These are phyloP conservation scores for Junonia oenone DNA, from an alignment of 2,888 invertebrate genomes.

Conservation along the genomic window DNA sequence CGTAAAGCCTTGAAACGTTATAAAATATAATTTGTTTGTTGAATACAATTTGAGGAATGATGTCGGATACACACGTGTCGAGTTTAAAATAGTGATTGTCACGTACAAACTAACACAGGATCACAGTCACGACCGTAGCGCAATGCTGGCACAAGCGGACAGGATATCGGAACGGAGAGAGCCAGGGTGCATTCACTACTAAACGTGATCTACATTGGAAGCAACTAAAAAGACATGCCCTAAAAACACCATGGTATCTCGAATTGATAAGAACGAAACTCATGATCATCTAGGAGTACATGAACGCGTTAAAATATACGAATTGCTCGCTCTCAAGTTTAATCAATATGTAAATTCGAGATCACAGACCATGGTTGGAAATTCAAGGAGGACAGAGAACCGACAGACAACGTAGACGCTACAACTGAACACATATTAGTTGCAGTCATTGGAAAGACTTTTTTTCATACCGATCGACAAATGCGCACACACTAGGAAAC, in stretches of 20 bases:
- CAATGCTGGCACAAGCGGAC: slow-evolving; percentile 20
- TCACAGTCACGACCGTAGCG: slow-evolving; percentile 9
- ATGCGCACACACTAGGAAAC: slow-evolving; percentile 27
- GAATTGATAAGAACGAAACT: slow-evolving; percentile 16
- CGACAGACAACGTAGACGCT: slow-evolving; percentile 19
- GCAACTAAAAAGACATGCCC: slow-evolving; percentile 55
- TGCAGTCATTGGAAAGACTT: slow-evolving; percentile 9
- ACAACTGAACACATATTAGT: slow-evolving; percentile 18
- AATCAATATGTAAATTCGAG: slow-evolving; percentile 24
- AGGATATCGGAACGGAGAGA: slow-evolving; percentile 31
- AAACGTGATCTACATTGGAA: slow-evolving; percentile 43
- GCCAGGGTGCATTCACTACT: slow-evolving; percentile 49
- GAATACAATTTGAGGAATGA: background rate
- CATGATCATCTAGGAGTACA: background rate
- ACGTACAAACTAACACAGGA: slow-evolving; percentile 15
- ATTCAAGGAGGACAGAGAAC: slow-evolving; percentile 21
- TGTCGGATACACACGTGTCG: slow-evolving; percentile 3
- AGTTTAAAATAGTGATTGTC: slow-evolving; percentile 11
- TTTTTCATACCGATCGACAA: slow-evolving; percentile 13
- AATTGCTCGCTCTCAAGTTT: background rate
- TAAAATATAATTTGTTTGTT: slow-evolving; percentile 2
- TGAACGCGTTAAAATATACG: background rate
- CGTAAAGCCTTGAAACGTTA: slow-evolving; percentile 13
- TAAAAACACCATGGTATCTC: slow-evolving; percentile 46
- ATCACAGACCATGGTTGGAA: slow-evolving; percentile 29